Evolutionary conservation across 2,797 vertebrate genomes (phyloP), one percentile per base, ranked within the genome.

Genomic region (Masticophis lateralis): DNA sequence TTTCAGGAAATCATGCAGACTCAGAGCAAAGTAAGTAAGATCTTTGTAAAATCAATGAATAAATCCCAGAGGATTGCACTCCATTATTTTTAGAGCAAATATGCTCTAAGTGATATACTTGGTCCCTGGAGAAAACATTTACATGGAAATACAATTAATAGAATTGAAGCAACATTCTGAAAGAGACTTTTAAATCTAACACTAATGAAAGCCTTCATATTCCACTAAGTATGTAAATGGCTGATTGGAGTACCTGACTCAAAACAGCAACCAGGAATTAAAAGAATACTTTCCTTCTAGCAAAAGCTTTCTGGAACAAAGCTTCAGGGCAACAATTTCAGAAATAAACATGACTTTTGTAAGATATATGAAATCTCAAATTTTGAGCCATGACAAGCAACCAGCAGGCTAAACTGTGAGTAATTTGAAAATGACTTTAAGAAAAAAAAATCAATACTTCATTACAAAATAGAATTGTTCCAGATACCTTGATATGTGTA

Each of bases 131-230:
- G 60, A 86, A 55, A 74, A 90, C 60, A 1, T 22, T 94, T 92
- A 92, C 14, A 37, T 28, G 16, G 93, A 16, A 27, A 88, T 87
- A 56, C 60, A 90, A 93, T 90, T 14, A 83, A 47, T 89, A 20
- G 90, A 74, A 43, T 14, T 55, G 55, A 87, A 28, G 47, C 89
- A 90, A 69, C 16, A 7, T 93, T 59, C 28, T 57, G 32, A 87
- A 87, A 91, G 61, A 88, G 83, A 56, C 28, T 74, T 93, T 93
- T 90, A 93, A 59, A 87, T 91, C 37, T 74, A 69, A 93, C 28
- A 12, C 60, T 87, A 55, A 28, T 61, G 66, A 87, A 93, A 90
- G 61, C 27, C 60, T 53, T 90, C 20, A 66, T 32, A 59, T 47
- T 47, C 43, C 10, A 12, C 5, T 32, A 37, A 25, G 43, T n/a